Evolutionary conservation across 2,113 vertebrate species (phyloP).

Genomic region (Ibidorhyncha struthersii): DNA sequence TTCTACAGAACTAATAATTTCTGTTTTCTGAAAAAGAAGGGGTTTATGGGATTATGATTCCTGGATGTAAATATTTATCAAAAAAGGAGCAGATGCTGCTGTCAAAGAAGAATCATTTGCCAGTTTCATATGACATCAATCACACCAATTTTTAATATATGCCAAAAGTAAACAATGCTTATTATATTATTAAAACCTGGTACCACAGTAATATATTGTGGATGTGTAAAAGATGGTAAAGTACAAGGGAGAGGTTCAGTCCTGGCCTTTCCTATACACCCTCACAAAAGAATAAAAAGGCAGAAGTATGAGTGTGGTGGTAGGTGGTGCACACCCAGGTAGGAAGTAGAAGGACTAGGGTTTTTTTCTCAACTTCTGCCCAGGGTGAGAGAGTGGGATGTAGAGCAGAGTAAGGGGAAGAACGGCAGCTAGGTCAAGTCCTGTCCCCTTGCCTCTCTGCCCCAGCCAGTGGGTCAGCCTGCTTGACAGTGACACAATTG

Average conservation of each 20-base stretch:
- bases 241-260: neutral
- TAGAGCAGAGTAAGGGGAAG: neutral
- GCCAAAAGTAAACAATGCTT: neutral
- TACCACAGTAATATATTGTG: neutral
- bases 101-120: neutral
- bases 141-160: neutral
- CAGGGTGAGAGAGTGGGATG: neutral
- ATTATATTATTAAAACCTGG: neutral
- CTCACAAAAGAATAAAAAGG: neutral
- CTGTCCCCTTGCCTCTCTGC: accelerated
- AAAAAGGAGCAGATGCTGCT: neutral
- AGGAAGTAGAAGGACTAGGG: neutral
- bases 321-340: neutral
- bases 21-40: neutral
- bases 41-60: neutral
- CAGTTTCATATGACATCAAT: neutral
- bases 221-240: neutral
- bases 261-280: neutral
- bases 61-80: neutral
- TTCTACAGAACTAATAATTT: neutral
- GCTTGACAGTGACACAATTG: neutral
- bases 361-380: neutral
- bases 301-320: accelerated
- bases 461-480: no score
- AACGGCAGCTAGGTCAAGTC: neutral